Evolutionary conservation across 2,113 vertebrate genomes (phyloP).

Genomic region (Archilochus colubris): DNA sequence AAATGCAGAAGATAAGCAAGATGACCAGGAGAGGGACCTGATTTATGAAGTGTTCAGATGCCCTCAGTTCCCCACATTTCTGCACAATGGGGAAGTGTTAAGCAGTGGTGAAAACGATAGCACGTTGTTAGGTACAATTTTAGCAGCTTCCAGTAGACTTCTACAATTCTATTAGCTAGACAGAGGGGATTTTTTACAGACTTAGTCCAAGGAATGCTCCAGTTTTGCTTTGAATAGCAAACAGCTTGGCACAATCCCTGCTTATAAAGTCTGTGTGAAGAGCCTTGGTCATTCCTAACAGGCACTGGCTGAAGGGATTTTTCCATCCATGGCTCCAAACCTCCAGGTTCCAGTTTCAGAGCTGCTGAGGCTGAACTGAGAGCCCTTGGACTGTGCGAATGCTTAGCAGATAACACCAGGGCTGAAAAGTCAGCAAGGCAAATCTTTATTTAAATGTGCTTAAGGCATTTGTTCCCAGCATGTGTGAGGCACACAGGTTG

Average conservation of each 20-base stretch:
- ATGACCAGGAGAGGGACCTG: background rate
- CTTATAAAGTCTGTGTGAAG: background rate
- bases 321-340: background rate
- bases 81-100: background rate
- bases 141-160: background rate
- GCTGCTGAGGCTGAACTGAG: background rate
- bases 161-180: background rate
- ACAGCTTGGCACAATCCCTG: background rate
- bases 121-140: background rate
- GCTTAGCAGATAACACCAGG: background rate
- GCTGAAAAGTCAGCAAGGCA: background rate
- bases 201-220: background rate
- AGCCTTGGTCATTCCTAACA: rapidly evolving
- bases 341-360: background rate
- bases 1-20: background rate
- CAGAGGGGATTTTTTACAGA: background rate
- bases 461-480: background rate
- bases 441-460: background rate
- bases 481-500: rapidly evolving
- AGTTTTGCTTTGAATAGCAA: background rate
- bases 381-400: background rate
- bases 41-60: background rate
- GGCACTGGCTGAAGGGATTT: background rate
- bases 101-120: rapidly evolving
- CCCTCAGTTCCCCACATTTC: background rate